Conservation (phyloP, 2,113 vertebrate species). For the Dolichallabes microphthalmus region DNA sequence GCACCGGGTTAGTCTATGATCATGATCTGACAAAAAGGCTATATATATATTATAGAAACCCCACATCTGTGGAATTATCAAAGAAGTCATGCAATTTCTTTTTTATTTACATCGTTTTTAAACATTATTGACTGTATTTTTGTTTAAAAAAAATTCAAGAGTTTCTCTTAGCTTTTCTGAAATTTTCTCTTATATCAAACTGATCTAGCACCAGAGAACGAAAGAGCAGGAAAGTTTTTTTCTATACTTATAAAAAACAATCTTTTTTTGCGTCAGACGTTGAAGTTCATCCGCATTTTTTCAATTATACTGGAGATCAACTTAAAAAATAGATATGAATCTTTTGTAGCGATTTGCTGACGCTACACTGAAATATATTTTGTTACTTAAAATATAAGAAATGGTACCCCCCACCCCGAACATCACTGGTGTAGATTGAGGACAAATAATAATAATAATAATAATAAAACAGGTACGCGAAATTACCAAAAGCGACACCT, state of each 20-base stretch:
- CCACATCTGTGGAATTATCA: not conserved
- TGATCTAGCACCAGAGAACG: not conserved
- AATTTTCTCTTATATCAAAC: not conserved
- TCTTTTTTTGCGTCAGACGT: not conserved
- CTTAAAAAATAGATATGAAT: not conserved
- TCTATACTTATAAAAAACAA: not conserved
- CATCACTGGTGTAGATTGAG: not conserved
- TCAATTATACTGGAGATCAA: not conserved
- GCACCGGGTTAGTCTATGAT: not conserved
- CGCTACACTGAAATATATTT: not conserved
- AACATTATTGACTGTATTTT: not conserved
- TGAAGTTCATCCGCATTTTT: not conserved
- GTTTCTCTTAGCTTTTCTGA: not conserved
- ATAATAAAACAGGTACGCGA: not conserved
- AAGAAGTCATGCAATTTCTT: not conserved
- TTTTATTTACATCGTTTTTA: not conserved
- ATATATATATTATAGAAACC: not conserved
- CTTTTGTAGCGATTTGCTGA: not conserved
- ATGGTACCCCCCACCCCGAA: not conserved
- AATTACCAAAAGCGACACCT: not conserved
- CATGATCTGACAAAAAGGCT: not conserved
- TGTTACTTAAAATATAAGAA: not conserved
- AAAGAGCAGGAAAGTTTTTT: not conserved
- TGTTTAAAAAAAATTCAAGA: not conserved
- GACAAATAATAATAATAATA: not conserved